Conservation (phyloP, 2,888 invertebrate genomes). For the Epinotia demarniana region DNA sequence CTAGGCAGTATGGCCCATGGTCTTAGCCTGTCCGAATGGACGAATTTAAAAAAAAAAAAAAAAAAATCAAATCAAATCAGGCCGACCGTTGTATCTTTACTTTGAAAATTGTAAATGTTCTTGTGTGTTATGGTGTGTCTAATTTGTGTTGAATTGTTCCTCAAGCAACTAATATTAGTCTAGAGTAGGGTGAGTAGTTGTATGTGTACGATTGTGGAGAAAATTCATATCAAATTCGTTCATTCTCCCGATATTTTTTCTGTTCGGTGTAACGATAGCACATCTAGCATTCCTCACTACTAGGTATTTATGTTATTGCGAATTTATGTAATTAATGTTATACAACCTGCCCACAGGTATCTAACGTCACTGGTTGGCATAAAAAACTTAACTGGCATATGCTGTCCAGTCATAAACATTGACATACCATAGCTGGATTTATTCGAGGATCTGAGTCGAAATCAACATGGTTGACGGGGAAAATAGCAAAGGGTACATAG, state of each 20-base stretch:
- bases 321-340: constrained; percentile 24
- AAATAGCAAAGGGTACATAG: constrained; percentile 65
- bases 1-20: no score
- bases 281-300: not conserved
- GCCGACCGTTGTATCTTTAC: constrained; percentile 24
- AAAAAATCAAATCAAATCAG: constrained; percentile 23
- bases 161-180: not conserved
- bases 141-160: constrained; percentile 8
- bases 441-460: constrained; percentile 18
- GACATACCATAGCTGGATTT: constrained; percentile 25
- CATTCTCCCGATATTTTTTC: not conserved
- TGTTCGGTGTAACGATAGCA: not conserved
- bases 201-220: not conserved
- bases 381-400: constrained; percentile 27
- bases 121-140: not conserved
- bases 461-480: constrained; percentile 72
- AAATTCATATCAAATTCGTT: not conserved
- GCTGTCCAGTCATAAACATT: constrained; percentile 30
- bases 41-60: no score
- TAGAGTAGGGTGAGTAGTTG: constrained; percentile 19
- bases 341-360: constrained; percentile 52
- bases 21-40: no score
- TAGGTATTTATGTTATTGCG: not conserved
- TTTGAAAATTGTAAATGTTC: constrained; percentile 8
- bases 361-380: constrained; percentile 38